A percentile compares a stretch with the other conserved stretches of the same genome.
These are phyloP conservation scores for Cyclopterus lumpus DNA, from an alignment of 2,797 vertebrate species.

Conservation along the genomic window DNA sequence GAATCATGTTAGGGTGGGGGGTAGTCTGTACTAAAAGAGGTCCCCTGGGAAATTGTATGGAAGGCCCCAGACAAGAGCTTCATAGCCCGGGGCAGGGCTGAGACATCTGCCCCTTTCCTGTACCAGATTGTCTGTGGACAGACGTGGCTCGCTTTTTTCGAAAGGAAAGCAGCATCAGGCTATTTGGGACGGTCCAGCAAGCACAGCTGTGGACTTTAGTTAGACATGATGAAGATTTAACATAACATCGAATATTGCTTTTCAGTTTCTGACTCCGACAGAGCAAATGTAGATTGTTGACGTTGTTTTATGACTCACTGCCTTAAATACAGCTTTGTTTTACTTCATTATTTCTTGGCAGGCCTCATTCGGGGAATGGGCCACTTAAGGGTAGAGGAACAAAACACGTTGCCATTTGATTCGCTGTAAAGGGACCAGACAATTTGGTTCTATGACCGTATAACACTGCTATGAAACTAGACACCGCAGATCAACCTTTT, in stretches of 20 bases:
- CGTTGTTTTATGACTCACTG: slow-evolving; percentile 25
- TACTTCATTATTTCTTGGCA: slow-evolving; percentile 32
- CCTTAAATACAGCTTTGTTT: slow-evolving; percentile 35
- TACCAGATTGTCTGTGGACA: slow-evolving; percentile 50
- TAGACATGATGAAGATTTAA: slow-evolving; percentile 65
- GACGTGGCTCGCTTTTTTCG: slow-evolving; percentile 27
- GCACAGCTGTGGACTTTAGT: slow-evolving; percentile 66
- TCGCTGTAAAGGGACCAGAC: slow-evolving; percentile 23
- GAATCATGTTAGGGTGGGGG: slow-evolving; percentile 52
- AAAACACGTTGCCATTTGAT: slow-evolving; percentile 22
- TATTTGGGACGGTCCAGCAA: slow-evolving; percentile 47
- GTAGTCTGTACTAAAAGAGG: slow-evolving; percentile 55
- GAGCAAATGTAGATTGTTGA: slow-evolving; percentile 18
- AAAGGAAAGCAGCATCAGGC: slow-evolving; percentile 37
- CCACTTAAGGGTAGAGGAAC: slow-evolving; percentile 26
- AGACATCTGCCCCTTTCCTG: slow-evolving; percentile 80
- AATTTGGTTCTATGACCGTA: slow-evolving; percentile 11
- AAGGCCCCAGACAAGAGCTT: slow-evolving; percentile 70
- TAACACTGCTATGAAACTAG: slow-evolving; percentile 6
- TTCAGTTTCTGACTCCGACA: slow-evolving; percentile 20
- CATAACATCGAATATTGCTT: slow-evolving; percentile 47
- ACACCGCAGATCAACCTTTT: slow-evolving; percentile 1
- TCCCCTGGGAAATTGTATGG: slow-evolving; percentile 73
- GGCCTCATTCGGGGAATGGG: slow-evolving; percentile 28
- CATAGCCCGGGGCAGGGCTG: slow-evolving; percentile 63